Evolutionary conservation across 2,888 invertebrate genomes (phyloP).

Genomic region (Phasia obesa): DNA sequence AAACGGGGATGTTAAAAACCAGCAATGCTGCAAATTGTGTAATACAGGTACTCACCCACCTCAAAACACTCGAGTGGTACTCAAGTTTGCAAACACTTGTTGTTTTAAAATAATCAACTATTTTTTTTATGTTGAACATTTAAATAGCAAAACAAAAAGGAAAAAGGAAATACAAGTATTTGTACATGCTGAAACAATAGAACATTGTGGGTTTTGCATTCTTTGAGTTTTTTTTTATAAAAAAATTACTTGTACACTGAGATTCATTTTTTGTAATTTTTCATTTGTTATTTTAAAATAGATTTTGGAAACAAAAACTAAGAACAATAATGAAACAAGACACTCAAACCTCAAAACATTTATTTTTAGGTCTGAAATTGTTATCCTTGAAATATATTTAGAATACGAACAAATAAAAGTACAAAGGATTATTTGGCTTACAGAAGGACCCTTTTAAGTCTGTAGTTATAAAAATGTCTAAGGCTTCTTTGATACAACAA

Average conservation of each 20-base stretch:
- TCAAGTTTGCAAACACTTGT: conserved; percentile 33
- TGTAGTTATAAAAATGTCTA: no score
- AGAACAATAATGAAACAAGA: neutral
- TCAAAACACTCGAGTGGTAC: conserved; percentile 12
- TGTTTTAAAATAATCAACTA: conserved; percentile 10
- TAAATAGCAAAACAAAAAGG: neutral
- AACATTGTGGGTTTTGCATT: conserved; percentile 2
- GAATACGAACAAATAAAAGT: no score
- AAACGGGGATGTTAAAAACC: neutral
- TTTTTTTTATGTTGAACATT: neutral
- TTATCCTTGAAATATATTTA: neutral
- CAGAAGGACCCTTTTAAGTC: no score
- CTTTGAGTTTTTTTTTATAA: neutral
- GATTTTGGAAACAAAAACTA: conserved; percentile 17
- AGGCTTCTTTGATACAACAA: no score
- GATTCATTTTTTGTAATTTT: neutral
- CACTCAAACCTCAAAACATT: neutral
- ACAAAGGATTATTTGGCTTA: no score
- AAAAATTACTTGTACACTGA: conserved; percentile 10
- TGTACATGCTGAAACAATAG: neutral
- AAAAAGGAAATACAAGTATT: neutral
- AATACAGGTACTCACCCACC: conserved; percentile 19
- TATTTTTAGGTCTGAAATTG: neutral
- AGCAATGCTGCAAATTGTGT: neutral
- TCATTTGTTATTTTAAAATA: conserved; percentile 12